Evolutionary conservation across 2,888 invertebrate species (phyloP).

Genomic region (Bellardia bayeri): DNA sequence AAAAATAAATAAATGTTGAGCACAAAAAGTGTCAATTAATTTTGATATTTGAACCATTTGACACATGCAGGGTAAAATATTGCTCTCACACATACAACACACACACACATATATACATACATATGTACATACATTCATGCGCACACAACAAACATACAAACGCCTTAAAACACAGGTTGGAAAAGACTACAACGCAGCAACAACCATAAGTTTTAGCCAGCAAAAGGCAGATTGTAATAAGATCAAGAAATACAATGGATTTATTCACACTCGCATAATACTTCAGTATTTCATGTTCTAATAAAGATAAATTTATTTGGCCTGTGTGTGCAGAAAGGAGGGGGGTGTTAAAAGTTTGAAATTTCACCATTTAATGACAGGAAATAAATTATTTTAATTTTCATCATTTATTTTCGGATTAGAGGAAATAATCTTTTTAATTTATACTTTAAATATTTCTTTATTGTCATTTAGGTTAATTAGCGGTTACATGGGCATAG

Average conservation of each 20-base stretch:
- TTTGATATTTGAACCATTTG: constrained; percentile 72
- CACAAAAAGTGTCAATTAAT: constrained; percentile 73
- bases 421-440: constrained; percentile 16
- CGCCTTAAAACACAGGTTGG: constrained; percentile 16
- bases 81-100: constrained; percentile 44
- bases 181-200: not conserved
- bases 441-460: not conserved
- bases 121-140: not conserved
- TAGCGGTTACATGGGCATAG: not conserved
- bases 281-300: not conserved
- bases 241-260: constrained; percentile 51
- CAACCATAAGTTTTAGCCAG: constrained; percentile 18
- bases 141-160: not conserved
- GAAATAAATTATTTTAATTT: constrained; percentile 56
- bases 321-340: not conserved
- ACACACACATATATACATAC: constrained; percentile 19
- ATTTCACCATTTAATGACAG: constrained; percentile 25
- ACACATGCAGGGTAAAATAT: constrained; percentile 72
- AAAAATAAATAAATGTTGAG: constrained; percentile 49
- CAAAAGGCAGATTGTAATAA: constrained; percentile 4
- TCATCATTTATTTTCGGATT: constrained; percentile 52
- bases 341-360: constrained; percentile 24
- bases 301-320: constrained; percentile 21
- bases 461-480: constrained; percentile 10
- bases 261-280: constrained; percentile 41